Conservation (phyloP, 2,888 invertebrate genomes). For the Drosophila conformis region DNA sequence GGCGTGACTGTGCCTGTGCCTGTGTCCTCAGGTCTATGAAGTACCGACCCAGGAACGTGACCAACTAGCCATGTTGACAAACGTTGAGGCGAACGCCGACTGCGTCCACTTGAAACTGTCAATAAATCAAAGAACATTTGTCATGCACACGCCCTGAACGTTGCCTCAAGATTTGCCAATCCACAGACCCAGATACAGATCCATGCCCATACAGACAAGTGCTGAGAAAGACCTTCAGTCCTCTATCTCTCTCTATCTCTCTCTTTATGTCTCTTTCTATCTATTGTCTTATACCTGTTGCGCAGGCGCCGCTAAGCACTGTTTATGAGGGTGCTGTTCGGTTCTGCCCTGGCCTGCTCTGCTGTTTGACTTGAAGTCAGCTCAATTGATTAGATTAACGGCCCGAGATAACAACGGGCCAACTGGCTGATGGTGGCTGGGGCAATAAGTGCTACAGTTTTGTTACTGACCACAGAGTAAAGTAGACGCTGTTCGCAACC, state of each 20-base stretch:
- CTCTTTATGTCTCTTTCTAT: neutral
- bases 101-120: slow-evolving; percentile 60
- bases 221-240: slow-evolving; percentile 22
- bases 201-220: slow-evolving; percentile 13
- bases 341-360: neutral
- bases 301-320: slow-evolving; percentile 64
- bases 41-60: slow-evolving; percentile 62
- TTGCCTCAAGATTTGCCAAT: slow-evolving; percentile 42
- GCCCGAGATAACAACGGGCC: slow-evolving; percentile 46
- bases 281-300: slow-evolving; percentile 58
- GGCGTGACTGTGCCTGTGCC: slow-evolving; percentile 39
- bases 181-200: neutral
- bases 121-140: slow-evolving; percentile 75
- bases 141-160: slow-evolving; percentile 64
- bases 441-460: slow-evolving; percentile 54
- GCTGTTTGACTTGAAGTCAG: slow-evolving; percentile 33
- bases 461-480: slow-evolving; percentile 41
- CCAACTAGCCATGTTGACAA: slow-evolving; percentile 62
- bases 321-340: slow-evolving; percentile 50
- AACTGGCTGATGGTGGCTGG: slow-evolving; percentile 2
- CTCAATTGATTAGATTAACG: slow-evolving; percentile 69
- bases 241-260: neutral
- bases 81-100: slow-evolving; percentile 23
- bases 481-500: slow-evolving; percentile 1
- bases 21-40: slow-evolving; percentile 29